Conservation (phyloP, 2,113 vertebrate genomes). For the Plecotus auritus region DNA sequence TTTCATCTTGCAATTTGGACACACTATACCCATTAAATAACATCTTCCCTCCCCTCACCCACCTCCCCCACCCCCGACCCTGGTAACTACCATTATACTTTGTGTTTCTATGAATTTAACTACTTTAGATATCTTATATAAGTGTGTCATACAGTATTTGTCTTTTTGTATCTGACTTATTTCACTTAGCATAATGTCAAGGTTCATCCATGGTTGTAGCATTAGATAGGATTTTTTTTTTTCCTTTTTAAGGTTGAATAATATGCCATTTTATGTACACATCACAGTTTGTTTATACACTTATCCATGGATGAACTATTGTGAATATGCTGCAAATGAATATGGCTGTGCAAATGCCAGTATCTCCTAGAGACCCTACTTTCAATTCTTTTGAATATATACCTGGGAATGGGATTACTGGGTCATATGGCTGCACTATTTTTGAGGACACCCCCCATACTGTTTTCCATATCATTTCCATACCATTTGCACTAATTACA, state of each 20-base stretch:
- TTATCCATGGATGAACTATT: background rate
- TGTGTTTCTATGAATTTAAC: background rate
- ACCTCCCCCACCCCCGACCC: rapidly evolving
- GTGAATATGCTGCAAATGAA: background rate
- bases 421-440: background rate
- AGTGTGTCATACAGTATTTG: background rate
- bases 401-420: background rate
- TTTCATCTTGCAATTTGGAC: background rate
- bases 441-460: background rate
- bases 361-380: background rate
- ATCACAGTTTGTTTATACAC: background rate
- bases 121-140: background rate
- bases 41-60: no score
- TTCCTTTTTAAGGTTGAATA: background rate
- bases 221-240: background rate
- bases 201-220: background rate
- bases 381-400: background rate
- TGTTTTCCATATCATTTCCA: background rate
- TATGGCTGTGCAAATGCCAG: background rate
- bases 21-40: background rate
- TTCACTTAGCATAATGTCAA: background rate
- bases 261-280: background rate
- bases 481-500: background rate
- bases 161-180: background rate
- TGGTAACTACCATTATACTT: background rate